phyloP scores from a whole-genome alignment of 1,140 invertebrate genomes.

The Macrobrachium nipponense region DNA sequence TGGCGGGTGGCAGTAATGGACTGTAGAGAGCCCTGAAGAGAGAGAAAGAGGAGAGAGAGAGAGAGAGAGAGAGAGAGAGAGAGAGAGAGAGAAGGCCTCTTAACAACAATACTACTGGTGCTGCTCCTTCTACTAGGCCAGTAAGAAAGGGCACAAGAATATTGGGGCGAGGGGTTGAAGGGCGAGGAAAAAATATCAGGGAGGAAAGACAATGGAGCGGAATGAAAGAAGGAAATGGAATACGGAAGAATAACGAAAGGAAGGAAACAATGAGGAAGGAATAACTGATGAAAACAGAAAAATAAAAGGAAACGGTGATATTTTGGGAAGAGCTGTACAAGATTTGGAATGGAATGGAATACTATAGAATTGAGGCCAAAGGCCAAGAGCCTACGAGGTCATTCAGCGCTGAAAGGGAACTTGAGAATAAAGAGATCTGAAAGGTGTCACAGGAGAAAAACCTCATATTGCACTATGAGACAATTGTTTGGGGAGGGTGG shows the following conservation, averaged over 20 bases:
- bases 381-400: too few species aligned
- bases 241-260: not conserved
- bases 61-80: not conserved
- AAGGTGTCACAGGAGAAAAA: too few species aligned
- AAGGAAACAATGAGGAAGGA: not conserved
- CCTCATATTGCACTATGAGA: too few species aligned
- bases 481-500: too few species aligned
- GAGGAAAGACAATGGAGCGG: not conserved
- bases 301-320: not conserved
- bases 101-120: too few species aligned
- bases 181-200: not conserved
- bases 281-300: not conserved
- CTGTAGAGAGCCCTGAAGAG: not conserved
- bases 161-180: not conserved
- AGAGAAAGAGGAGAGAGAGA: not conserved
- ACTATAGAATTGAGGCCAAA: too few species aligned
- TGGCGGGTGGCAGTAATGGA: not conserved
- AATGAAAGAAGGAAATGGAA: not conserved
- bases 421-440: too few species aligned
- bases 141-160: too few species aligned
- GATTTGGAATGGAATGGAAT: too few species aligned
- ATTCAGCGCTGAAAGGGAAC: too few species aligned
- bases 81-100: not conserved
- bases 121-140: too few species aligned
- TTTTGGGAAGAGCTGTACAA: not conserved